Conservation (phyloP, 2,888 invertebrate genomes). For the Anodontia alba region DNA sequence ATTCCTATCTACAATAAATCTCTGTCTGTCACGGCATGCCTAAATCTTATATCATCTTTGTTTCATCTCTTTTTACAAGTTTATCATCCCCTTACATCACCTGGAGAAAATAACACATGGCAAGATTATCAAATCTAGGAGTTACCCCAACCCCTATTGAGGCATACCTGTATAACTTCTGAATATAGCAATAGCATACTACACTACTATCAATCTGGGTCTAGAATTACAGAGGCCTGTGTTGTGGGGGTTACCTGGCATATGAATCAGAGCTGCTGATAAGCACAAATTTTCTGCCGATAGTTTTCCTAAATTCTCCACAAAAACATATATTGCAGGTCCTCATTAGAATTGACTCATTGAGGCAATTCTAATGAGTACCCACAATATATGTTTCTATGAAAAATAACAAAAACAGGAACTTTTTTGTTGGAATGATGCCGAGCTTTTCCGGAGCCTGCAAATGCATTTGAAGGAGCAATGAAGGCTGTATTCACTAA, state of each 20-base stretch:
- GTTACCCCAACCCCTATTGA: constrained; percentile 18
- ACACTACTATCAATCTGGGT: not conserved
- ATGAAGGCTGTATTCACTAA: constrained; percentile 14
- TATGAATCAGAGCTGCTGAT: not conserved
- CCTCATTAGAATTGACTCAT: too few species aligned
- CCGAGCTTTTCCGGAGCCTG: too few species aligned
- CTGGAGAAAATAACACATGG: constrained; percentile 15
- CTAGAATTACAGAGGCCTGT: not conserved
- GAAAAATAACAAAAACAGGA: too few species aligned
- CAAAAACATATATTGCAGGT: too few species aligned
- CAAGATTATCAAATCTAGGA: constrained; percentile 1
- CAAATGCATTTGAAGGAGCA: not conserved
- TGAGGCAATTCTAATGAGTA: too few species aligned
- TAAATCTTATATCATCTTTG: not conserved
- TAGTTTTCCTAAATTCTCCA: too few species aligned
- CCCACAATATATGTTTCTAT: too few species aligned
- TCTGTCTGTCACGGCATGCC: not conserved
- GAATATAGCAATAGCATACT: constrained; percentile 26
- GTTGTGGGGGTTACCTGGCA: not conserved
- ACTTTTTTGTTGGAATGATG: too few species aligned
- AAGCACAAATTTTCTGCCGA: too few species aligned
- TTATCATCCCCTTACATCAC: not conserved
- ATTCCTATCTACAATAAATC: too few species aligned
- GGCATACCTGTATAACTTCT: constrained; percentile 22
- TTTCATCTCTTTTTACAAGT: too few species aligned